Conservation (phyloP, 1,140 invertebrate species). For the Hycleus cichorii region DNA sequence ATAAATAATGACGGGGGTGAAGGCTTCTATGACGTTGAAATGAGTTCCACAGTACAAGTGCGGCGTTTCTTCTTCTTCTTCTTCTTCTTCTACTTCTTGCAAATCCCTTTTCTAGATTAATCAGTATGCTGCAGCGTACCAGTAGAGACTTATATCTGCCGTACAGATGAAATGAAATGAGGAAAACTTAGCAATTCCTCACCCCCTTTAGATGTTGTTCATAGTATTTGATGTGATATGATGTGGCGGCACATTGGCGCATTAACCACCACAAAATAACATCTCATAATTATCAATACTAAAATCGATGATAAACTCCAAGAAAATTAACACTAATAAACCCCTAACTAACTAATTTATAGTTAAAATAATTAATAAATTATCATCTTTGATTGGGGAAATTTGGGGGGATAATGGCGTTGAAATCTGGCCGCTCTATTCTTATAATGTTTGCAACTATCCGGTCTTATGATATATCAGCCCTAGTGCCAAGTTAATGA, state of each 20-base stretch:
- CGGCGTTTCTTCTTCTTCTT: background rate
- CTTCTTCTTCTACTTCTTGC: slow-evolving; percentile 25
- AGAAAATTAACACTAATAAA: too few species aligned
- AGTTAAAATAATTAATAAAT: too few species aligned
- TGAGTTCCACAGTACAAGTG: slow-evolving; percentile 24
- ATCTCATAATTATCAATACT: too few species aligned
- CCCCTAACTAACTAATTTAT: too few species aligned
- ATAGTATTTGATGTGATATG: slow-evolving; percentile 13
- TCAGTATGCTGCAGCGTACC: slow-evolving; percentile 35
- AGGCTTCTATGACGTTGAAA: slow-evolving; percentile 3
- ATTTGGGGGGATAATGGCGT: too few species aligned
- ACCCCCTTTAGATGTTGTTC: slow-evolving; percentile 19
- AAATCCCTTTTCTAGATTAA: slow-evolving; percentile 35
- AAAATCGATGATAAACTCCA: too few species aligned
- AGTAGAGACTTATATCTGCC: slow-evolving; percentile 35
- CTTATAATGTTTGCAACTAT: slow-evolving; percentile 15
- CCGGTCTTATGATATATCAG: slow-evolving; percentile 36
- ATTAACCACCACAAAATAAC: too few species aligned
- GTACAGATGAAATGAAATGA: slow-evolving; percentile 39
- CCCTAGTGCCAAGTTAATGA: slow-evolving; percentile 32
- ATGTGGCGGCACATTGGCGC: slow-evolving; percentile 16
- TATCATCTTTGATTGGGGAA: too few species aligned
- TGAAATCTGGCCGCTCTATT: slow-evolving; percentile 8
- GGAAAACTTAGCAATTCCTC: slow-evolving; percentile 40
- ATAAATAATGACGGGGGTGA: slow-evolving; percentile 11